A percentile compares a stretch with the other conserved stretches of the same genome.
Evolutionary conservation across 23 tunicate genomes (phyloP).

Genomic region (Botrylloides violaceus): DNA sequence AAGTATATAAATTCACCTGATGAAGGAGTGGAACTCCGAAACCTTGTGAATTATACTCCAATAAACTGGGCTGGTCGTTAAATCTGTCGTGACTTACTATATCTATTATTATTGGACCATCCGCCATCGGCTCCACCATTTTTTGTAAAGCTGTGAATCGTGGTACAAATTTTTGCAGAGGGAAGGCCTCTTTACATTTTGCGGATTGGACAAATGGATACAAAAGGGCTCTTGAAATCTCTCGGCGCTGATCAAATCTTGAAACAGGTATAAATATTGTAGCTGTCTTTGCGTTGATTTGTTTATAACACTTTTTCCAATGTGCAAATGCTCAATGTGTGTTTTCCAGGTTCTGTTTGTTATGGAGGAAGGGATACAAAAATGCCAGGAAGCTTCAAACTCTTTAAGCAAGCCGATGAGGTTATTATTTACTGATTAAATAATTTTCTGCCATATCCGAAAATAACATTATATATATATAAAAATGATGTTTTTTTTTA

Average conservation of each 20-base stretch:
- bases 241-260: conserved; percentile 75
- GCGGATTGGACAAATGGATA: conserved; percentile 86
- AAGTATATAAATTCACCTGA: too few relatives aligned
- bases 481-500: background rate
- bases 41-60: too few relatives aligned
- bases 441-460: background rate
- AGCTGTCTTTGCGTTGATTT: background rate
- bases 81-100: too few relatives aligned
- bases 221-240: conserved; percentile 83
- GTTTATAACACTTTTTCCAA: background rate
- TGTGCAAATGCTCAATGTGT: background rate
- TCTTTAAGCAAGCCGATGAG: conserved; percentile 60
- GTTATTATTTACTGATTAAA: conserved; percentile 7
- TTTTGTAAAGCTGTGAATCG: too few relatives aligned
- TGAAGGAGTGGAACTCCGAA: too few relatives aligned
- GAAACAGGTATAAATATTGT: conserved; percentile 39
- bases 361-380: conserved; percentile 83
- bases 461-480: background rate
- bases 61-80: too few relatives aligned
- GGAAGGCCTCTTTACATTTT: conserved; percentile 77
- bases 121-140: too few relatives aligned
- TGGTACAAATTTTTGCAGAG: conserved; percentile 42
- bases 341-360: conserved; percentile 63
- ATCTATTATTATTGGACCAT: too few relatives aligned
- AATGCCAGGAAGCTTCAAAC: conserved; percentile 68